Conservation (phyloP, 2,797 vertebrate genomes). For the Enteromius treurensis region DNA sequence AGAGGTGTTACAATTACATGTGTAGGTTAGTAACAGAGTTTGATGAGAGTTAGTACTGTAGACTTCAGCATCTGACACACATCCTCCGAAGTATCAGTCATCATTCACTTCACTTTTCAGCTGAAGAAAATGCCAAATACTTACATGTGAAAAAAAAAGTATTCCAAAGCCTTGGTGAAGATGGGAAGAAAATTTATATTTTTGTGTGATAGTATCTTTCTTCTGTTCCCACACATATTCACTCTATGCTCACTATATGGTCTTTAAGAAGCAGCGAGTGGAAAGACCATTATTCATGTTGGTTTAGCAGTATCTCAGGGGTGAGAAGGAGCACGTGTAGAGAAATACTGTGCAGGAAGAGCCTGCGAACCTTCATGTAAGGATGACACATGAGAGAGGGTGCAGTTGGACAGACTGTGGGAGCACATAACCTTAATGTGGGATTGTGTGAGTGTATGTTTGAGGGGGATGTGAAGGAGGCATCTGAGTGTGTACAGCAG, state of each 20-base stretch:
- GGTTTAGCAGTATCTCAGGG: constrained; percentile 47
- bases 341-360: constrained; percentile 55
- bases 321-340: constrained; percentile 29
- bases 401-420: constrained; percentile 57
- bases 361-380: constrained; percentile 43
- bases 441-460: constrained; percentile 3
- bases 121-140: constrained; percentile 30
- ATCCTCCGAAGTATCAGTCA: constrained; percentile 25
- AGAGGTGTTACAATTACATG: constrained; percentile 48
- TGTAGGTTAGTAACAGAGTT: constrained; percentile 45
- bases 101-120: constrained; percentile 32
- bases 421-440: constrained; percentile 26
- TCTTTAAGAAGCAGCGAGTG: constrained; percentile 12
- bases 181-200: neutral
- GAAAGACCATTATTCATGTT: constrained; percentile 40
- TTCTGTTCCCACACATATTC: constrained; percentile 4
- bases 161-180: neutral
- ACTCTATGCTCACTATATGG: neutral
- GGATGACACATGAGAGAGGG: constrained; percentile 67
- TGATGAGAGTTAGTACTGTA: constrained; percentile 44
- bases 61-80: constrained; percentile 40
- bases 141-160: constrained; percentile 11
- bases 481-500: constrained; percentile 1
- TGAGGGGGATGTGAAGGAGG: constrained; percentile 36
- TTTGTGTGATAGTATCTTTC: neutral